Evolutionary conservation across 2,797 vertebrate genomes (phyloP).

Genomic region (Danio aesculapii): DNA sequence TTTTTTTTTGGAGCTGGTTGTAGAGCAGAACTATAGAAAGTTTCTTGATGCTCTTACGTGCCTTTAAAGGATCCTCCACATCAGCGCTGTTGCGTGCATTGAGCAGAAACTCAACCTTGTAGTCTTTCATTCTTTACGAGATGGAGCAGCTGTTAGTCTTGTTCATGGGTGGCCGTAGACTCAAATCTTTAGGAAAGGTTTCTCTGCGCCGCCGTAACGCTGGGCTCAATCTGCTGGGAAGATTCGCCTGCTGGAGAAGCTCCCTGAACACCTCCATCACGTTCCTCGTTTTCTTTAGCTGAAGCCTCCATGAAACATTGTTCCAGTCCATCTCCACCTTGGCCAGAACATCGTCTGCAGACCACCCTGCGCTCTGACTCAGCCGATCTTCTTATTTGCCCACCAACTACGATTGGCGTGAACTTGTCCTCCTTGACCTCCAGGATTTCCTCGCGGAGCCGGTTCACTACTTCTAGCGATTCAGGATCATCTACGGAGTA

Average conservation of each 20-base stretch:
- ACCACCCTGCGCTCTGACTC: slow-evolving; percentile 77
- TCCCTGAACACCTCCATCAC: slow-evolving; percentile 90
- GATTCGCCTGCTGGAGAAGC: slow-evolving; percentile 87
- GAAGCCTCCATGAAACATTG: slow-evolving; percentile 88
- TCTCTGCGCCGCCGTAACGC: slow-evolving; percentile 86
- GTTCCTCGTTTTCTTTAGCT: slow-evolving; percentile 87
- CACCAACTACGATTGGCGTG: slow-evolving; percentile 88
- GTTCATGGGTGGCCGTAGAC: slow-evolving; percentile 88
- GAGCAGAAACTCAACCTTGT: not conserved
- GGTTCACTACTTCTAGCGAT: slow-evolving; percentile 86
- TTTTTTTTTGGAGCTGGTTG: slow-evolving; percentile 15
- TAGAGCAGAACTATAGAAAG: slow-evolving; percentile 14
- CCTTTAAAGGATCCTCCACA: not conserved
- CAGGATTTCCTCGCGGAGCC: slow-evolving; percentile 89
- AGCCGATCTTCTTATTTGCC: slow-evolving; percentile 88
- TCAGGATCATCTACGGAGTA: slow-evolving; percentile 87
- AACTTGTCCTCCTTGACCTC: slow-evolving; percentile 91
- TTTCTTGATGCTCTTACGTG: not conserved
- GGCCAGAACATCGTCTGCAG: slow-evolving; percentile 78
- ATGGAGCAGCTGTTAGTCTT: slow-evolving; percentile 93
- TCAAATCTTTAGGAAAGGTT: slow-evolving; percentile 85
- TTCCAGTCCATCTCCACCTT: slow-evolving; percentile 93
- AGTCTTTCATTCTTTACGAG: slow-evolving; percentile 75
- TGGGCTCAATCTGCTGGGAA: slow-evolving; percentile 87
- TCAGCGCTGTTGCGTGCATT: not conserved